Percentiles rank a stretch among this genome's conserved stretches.
Evolutionary conservation across 2,888 invertebrate species (phyloP).

Genomic region (Patella pellucida): DNA sequence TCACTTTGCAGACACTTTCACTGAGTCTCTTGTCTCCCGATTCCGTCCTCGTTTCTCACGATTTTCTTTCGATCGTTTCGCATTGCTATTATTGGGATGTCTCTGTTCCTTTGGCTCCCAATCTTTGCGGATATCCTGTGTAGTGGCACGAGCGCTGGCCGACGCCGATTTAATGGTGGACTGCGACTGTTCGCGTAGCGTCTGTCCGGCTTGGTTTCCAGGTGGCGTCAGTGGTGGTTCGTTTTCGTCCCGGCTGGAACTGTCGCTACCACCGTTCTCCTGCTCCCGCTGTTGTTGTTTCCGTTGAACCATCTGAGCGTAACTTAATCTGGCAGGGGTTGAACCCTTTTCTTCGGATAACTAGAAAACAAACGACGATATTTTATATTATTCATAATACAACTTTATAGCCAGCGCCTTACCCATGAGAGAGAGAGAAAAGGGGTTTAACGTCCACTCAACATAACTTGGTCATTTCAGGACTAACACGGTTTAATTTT

Average conservation of each 20-base stretch:
- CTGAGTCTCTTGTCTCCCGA: conserved; percentile 35
- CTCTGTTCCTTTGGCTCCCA: conserved; percentile 50
- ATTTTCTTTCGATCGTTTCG: conserved; percentile 94
- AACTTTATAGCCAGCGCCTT: too few relatives aligned
- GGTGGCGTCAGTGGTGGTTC: conserved; percentile 23
- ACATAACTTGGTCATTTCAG: too few relatives aligned
- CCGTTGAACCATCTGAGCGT: conserved; percentile 62
- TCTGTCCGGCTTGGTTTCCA: conserved; percentile 35
- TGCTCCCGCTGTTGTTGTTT: conserved; percentile 33
- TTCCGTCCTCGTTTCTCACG: conserved; percentile 72
- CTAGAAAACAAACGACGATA: not conserved
- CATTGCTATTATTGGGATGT: conserved; percentile 76
- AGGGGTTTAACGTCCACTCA: too few relatives aligned
- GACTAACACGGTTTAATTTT: too few relatives aligned
- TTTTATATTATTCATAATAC: too few relatives aligned
- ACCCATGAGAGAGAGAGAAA: too few relatives aligned
- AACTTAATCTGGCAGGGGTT: conserved; percentile 52
- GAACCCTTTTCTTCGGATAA: conserved; percentile 22
- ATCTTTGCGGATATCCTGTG: conserved; percentile 38
- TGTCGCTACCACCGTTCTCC: conserved; percentile 22
- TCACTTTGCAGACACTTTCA: conserved; percentile 35
- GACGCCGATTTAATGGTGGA: conserved; percentile 41
- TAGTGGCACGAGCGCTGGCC: conserved; percentile 33
- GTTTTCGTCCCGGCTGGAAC: conserved; percentile 22
- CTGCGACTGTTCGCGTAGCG: conserved; percentile 50